Conservation (phyloP, 2,113 vertebrate genomes). For the Vireo altiloquus region DNA sequence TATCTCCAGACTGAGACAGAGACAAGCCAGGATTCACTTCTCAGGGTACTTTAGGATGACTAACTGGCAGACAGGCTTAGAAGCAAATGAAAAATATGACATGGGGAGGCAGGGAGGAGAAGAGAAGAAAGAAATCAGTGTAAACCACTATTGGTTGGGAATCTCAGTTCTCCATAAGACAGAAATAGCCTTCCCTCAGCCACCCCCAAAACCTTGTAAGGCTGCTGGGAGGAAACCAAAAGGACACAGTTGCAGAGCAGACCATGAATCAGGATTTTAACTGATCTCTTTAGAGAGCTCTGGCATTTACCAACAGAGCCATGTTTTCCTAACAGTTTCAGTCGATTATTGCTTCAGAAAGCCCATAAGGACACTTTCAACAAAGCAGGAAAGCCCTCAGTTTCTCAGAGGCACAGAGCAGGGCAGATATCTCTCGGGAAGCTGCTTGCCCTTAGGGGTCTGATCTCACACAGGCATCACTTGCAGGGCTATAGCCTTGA, state of each 20-base stretch:
- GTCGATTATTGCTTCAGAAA: background rate
- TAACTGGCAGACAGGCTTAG: background rate
- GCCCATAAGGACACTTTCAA: background rate
- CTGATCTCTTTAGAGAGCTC: background rate
- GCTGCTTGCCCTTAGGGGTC: background rate
- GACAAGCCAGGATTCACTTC: background rate
- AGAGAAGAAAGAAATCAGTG: background rate
- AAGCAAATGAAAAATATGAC: background rate
- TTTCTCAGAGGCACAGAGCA: background rate
- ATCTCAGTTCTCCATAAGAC: background rate
- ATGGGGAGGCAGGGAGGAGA: background rate
- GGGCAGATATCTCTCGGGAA: background rate
- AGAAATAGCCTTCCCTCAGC: background rate
- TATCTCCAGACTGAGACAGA: background rate
- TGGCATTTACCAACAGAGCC: background rate
- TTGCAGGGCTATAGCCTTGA: background rate
- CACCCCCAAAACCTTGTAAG: background rate
- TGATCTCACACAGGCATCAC: rapidly evolving
- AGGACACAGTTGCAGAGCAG: background rate
- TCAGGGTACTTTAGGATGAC: background rate
- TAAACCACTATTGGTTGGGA: background rate
- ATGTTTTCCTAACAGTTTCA: background rate
- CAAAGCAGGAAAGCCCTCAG: background rate
- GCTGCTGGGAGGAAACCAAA: background rate
- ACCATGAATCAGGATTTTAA: background rate